phyloP scores from a whole-genome alignment of 2,888 invertebrate species.

The Protonemura montana region DNA sequence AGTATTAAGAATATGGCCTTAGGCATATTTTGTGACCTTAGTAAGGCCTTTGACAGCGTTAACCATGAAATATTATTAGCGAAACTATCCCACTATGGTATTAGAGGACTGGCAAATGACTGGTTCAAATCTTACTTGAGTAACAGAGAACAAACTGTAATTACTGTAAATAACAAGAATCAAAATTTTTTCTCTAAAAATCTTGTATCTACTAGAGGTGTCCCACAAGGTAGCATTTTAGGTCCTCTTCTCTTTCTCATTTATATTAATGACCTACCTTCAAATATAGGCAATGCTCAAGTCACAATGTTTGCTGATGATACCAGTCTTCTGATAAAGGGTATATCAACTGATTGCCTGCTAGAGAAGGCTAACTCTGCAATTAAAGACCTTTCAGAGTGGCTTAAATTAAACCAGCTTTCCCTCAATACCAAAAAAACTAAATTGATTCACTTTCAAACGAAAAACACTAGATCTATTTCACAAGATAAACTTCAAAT shows the following conservation, averaged over 20 bases:
- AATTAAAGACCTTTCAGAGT: background rate
- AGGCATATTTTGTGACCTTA: too few species aligned
- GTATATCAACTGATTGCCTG: background rate
- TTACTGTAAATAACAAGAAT: background rate
- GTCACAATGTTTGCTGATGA: background rate
- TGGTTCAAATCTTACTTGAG: background rate
- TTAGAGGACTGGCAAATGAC: background rate
- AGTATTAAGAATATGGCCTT: too few species aligned
- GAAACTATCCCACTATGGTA: background rate
- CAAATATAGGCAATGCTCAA: background rate
- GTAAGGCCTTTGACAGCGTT: background rate
- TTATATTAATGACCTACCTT: background rate
- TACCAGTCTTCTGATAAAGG: background rate
- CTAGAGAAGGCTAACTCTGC: background rate
- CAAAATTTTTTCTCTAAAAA: background rate
- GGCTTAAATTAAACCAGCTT: background rate
- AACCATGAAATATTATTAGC: background rate
- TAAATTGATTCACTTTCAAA: background rate
- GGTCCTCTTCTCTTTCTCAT: background rate
- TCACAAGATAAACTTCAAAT: background rate
- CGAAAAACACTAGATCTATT: background rate
- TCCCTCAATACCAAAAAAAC: background rate
- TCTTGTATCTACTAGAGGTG: background rate
- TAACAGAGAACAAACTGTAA: background rate
- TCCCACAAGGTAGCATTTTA: background rate